Evolutionary conservation across 2,888 invertebrate genomes (phyloP).

Genomic region (Selenia dentaria): DNA sequence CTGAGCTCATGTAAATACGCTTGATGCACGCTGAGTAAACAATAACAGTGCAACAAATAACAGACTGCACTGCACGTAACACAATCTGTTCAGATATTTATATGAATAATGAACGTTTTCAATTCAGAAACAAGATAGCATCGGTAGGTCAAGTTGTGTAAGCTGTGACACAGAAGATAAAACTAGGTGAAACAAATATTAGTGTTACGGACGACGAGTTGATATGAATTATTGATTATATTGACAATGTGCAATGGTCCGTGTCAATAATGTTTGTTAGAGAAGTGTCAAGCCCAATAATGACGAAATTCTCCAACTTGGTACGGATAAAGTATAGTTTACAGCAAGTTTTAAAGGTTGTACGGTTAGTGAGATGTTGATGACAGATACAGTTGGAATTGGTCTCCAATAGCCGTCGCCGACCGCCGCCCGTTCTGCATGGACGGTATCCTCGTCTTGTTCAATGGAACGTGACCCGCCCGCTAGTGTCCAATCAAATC

Average conservation of each 20-base stretch:
- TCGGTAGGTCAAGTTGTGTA: slow-evolving; percentile 1
- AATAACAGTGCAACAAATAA: slow-evolving; percentile 36
- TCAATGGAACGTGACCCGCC: slow-evolving; percentile 71
- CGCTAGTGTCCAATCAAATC: slow-evolving; percentile 58
- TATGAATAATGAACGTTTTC: slow-evolving; percentile 23
- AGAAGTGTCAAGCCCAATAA: too few species aligned
- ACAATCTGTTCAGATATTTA: slow-evolving; percentile 22
- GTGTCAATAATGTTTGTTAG: too few species aligned
- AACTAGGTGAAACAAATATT: slow-evolving; percentile 8
- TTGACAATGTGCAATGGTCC: not conserved
- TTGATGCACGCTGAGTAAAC: slow-evolving; percentile 37
- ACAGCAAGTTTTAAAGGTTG: not conserved
- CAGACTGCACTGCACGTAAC: slow-evolving; percentile 26
- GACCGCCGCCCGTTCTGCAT: slow-evolving; percentile 60
- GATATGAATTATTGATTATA: not conserved
- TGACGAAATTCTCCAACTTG: not conserved
- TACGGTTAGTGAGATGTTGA: slow-evolving; percentile 26
- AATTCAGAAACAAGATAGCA: slow-evolving; percentile 6
- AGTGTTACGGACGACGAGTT: not conserved
- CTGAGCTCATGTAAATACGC: slow-evolving; percentile 41
- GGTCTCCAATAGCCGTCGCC: slow-evolving; percentile 29
- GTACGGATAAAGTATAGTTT: not conserved
- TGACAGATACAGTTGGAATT: slow-evolving; percentile 31
- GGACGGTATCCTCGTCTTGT: slow-evolving; percentile 64
- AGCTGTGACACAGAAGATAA: slow-evolving; percentile 10